Conservation (phyloP, 2,888 invertebrate species). For the Drosophila multiciliata region DNA sequence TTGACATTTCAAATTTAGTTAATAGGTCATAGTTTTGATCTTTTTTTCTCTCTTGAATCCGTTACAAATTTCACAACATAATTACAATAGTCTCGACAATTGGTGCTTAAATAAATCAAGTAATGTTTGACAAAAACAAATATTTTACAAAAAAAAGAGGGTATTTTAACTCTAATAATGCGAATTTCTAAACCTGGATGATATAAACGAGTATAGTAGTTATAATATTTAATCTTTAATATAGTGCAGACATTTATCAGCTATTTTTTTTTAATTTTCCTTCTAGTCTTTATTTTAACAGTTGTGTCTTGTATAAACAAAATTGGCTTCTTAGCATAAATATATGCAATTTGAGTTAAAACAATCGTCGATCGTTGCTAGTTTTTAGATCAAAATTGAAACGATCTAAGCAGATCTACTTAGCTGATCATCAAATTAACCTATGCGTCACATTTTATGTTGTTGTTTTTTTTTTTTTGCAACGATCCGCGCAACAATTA, state of each 20-base stretch:
- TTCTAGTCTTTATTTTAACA: background rate
- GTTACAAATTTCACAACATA: too few relatives aligned
- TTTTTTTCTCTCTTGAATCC: background rate
- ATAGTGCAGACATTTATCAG: background rate
- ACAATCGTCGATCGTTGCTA: background rate
- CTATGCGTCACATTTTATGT: constrained; percentile 35
- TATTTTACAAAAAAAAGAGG: background rate
- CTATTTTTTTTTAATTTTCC: background rate
- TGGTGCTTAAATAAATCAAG: background rate
- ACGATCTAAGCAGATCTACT: background rate
- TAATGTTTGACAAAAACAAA: background rate
- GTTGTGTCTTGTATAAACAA: background rate
- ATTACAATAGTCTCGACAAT: background rate
- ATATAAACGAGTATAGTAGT: background rate
- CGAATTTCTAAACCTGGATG: background rate
- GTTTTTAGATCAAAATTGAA: background rate
- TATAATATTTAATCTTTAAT: background rate
- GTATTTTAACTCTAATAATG: background rate
- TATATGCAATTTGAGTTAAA: background rate
- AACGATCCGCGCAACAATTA: constrained; percentile 23
- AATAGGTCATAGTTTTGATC: too few relatives aligned
- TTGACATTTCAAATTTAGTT: background rate
- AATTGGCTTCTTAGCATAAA: background rate
- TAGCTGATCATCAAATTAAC: constrained; percentile 1
- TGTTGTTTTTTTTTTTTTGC: constrained; percentile 5